phyloP scores from a whole-genome alignment of 2,797 vertebrate species.

The Dendrocincla tyrannina region DNA sequence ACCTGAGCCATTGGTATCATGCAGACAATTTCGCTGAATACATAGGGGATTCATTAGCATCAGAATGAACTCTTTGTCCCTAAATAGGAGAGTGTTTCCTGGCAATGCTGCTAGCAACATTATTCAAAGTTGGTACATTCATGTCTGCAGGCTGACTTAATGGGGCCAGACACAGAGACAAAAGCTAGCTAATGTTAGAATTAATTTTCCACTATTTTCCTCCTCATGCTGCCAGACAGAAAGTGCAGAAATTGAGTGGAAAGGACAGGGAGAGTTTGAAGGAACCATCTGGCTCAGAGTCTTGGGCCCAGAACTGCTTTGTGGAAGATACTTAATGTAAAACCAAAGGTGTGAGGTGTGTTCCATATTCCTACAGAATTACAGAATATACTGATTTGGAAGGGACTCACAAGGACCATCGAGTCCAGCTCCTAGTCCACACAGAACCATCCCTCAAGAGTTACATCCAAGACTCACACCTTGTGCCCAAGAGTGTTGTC shows the following conservation, averaged over 20 bases:
- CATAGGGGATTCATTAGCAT: slow-evolving; percentile 24
- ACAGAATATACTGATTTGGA: background rate
- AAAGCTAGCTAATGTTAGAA: slow-evolving; percentile 36
- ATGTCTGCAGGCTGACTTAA: slow-evolving; percentile 11
- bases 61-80: background rate
- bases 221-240: background rate
- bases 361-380: background rate
- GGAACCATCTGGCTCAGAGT: slow-evolving; percentile 15
- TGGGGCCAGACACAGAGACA: slow-evolving; percentile 23
- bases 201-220: slow-evolving; percentile 43
- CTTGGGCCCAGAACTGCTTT: background rate
- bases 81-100: slow-evolving; percentile 12
- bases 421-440: background rate
- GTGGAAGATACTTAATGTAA: background rate
- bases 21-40: background rate
- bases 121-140: slow-evolving; percentile 26
- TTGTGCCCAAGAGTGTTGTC: background rate
- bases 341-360: background rate
- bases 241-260: slow-evolving; percentile 18
- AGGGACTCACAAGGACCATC: background rate
- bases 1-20: background rate
- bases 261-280: background rate
- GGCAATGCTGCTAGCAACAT: background rate
- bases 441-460: background rate
- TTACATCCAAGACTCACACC: background rate